Evolutionary conservation across 2,797 vertebrate genomes (phyloP).

Genomic region (Sciurus vulgaris): DNA sequence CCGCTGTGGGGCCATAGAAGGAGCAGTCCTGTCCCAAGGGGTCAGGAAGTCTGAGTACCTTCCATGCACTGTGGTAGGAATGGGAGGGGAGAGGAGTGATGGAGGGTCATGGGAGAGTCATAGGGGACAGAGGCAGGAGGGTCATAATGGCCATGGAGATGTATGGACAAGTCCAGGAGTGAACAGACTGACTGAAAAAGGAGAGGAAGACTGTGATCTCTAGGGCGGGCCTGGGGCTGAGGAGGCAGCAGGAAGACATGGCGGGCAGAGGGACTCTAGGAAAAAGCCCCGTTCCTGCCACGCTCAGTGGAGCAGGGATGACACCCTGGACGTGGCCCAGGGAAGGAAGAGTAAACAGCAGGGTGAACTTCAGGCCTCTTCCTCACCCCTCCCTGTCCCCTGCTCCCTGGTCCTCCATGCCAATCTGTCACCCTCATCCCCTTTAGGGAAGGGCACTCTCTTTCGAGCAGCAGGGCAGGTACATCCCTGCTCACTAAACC

Average conservation of each 20-base stretch:
- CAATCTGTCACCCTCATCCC: rapidly evolving
- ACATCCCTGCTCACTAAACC: background rate
- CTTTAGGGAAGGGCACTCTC: background rate
- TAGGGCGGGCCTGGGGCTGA: background rate
- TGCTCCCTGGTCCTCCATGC: background rate
- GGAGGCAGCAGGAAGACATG: background rate
- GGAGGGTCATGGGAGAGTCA: background rate
- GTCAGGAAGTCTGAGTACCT: background rate
- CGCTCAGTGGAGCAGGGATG: background rate
- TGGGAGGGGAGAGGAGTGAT: too few relatives aligned
- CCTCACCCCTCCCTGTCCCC: background rate
- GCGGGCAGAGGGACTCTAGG: background rate
- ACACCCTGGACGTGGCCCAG: background rate
- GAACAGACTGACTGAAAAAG: background rate
- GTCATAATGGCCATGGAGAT: background rate
- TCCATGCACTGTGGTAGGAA: background rate
- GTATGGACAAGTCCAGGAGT: background rate
- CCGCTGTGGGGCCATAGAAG: too few relatives aligned
- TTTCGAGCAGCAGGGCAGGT: background rate
- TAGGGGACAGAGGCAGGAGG: background rate
- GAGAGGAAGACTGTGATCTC: background rate
- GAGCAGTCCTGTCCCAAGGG: background rate
- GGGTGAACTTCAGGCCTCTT: background rate
- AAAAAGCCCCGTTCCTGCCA: background rate
- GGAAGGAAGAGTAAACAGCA: background rate